A percentile compares a stretch with the other conserved stretches of the same genome.
Conservation (phyloP, 1,140 invertebrate genomes). For the Lanistes nyassanus region DNA sequence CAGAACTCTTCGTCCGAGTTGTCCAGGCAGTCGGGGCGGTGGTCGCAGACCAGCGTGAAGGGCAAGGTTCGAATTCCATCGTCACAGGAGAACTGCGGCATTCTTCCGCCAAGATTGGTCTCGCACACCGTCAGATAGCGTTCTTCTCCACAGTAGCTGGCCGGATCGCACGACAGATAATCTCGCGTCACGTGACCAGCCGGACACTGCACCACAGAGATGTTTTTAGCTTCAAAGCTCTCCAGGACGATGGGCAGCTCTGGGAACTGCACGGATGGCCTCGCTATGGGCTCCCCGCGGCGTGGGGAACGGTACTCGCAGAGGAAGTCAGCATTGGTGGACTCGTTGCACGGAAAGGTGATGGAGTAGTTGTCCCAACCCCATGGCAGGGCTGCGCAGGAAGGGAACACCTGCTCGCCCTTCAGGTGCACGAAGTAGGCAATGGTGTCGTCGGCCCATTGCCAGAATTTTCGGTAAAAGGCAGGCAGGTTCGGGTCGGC, state of each 20-base stretch:
- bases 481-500: constrained; percentile 7
- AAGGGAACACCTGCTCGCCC: constrained; percentile 18
- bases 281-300: not conserved
- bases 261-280: not conserved
- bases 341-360: constrained; percentile 23
- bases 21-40: constrained; percentile 11
- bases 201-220: constrained; percentile 14
- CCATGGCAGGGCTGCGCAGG: constrained; percentile 15
- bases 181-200: constrained; percentile 18
- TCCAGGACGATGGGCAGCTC: not conserved
- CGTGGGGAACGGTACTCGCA: constrained; percentile 8
- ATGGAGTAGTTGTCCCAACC: constrained; percentile 18
- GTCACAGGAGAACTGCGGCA: constrained; percentile 10
- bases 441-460: constrained; percentile 19
- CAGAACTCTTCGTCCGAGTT: constrained; percentile 28
- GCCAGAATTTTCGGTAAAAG: constrained; percentile 16
- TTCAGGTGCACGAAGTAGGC: constrained; percentile 22
- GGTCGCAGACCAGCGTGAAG: constrained; percentile 21
- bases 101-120: not conserved
- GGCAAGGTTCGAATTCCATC: constrained; percentile 12
- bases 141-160: constrained; percentile 1
- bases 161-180: constrained; percentile 21
- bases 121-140: constrained; percentile 5
- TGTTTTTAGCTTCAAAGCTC: not conserved
- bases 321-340: constrained; percentile 20